Evolutionary conservation across 37 sponge, comb jelly and placozoan genomes (phyloP), one percentile per base, ranked within the genome.

Genomic region (Corticium candelabrum): DNA sequence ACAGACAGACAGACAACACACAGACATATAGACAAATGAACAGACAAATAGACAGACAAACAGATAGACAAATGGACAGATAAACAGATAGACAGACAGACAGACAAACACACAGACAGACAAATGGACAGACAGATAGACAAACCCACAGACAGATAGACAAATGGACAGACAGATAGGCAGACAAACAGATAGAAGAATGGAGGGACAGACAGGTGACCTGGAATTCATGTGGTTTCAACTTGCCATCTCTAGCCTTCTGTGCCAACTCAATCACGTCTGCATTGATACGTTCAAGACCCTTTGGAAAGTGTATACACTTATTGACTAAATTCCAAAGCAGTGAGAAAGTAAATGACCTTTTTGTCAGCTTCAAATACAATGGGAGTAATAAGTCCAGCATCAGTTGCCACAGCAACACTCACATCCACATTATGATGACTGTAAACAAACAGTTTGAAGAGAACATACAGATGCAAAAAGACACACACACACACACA

Each of bases 301-400:
- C 95, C 93, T 92, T 74, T 0, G 40, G 57, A 0, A 36, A 1
- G 3, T 36, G 34, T 2, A 27, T 15, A 77, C 21, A 79, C 38
- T 2, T 1, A 37, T n/a, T 56, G 40, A 5, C 3, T 1, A 57
- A 1, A 78, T 30, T 37, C 3, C 37, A 34, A 3, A 3, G 76
- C 2, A 74, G 76, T 2, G 3, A 2, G 1, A 77, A 4, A 76
- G 3, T n/a, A 29, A 78, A n/a, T 39, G 30, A 92, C 93, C 82
- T 97, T 97, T 41, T 4, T 74, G n/a, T 94, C 88, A 40, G 95
- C 99, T 41, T 68, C 74, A 38, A 83, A 81, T 11, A 97, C 87
- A 31, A 97, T 94, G 40, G 99, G 99, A 39, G 99, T 97, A 75
- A 97, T 91, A n/a, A 97, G 84, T 3, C 99, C 99, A 34, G 80